phyloP scores from a whole-genome alignment of 1,140 invertebrate species.

The Sinonovacula constricta region DNA sequence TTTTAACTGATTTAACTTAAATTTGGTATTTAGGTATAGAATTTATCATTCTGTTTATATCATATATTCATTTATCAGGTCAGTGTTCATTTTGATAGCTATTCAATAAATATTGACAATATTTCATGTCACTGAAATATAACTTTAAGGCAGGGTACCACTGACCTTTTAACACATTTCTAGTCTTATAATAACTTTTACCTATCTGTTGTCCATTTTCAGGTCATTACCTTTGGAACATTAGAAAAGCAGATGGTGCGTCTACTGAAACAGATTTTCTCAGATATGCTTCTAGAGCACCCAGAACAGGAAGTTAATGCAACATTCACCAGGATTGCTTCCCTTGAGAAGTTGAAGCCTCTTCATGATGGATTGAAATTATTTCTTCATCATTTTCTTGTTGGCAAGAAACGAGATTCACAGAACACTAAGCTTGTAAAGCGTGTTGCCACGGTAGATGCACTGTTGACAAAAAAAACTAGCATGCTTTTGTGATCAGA shows the following conservation, averaged over 20 bases:
- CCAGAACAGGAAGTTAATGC: conserved; percentile 81
- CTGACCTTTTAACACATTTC: neutral
- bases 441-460: conserved; percentile 32
- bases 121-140: neutral
- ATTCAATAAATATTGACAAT: too few relatives aligned
- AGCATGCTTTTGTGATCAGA: conserved; percentile 30
- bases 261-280: conserved; percentile 86
- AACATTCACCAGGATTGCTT: conserved; percentile 84
- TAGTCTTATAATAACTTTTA: neutral
- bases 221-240: conserved; percentile 90
- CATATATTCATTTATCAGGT: too few relatives aligned
- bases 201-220: conserved; percentile 54
- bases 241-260: conserved; percentile 85
- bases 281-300: conserved; percentile 84
- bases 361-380: conserved; percentile 87
- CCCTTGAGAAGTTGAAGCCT: conserved; percentile 84
- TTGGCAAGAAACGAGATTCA: conserved; percentile 80
- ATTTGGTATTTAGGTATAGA: too few relatives aligned
- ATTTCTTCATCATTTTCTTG: conserved; percentile 89
- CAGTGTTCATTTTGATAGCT: too few relatives aligned
- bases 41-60: too few relatives aligned
- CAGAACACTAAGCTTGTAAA: conserved; percentile 21
- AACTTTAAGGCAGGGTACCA: neutral
- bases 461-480: conserved; percentile 21
- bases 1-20: too few relatives aligned